phyloP scores from a whole-genome alignment of 2,113 vertebrate species.

The Phylloscopus trochilus region DNA sequence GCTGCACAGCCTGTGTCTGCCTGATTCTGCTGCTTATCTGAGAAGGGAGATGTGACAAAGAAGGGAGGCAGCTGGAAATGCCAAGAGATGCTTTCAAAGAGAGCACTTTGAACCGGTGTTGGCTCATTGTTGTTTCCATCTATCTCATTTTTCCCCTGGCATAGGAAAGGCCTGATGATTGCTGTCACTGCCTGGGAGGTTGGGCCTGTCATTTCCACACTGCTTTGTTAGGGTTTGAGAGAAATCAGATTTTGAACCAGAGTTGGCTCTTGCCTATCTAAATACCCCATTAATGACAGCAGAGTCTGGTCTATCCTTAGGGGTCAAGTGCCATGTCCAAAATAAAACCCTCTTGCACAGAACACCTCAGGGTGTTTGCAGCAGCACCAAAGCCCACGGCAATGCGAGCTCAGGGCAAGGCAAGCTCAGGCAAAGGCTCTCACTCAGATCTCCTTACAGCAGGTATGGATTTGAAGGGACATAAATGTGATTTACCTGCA shows the following conservation, averaged over 20 bases:
- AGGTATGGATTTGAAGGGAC: background rate
- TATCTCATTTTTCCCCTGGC: background rate
- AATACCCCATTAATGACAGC: background rate
- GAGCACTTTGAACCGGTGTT: background rate
- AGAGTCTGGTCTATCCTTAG: background rate
- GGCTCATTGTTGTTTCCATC: background rate
- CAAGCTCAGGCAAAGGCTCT: background rate
- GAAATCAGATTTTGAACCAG: background rate
- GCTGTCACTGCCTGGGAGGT: background rate
- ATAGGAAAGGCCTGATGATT: background rate
- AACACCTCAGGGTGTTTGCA: background rate
- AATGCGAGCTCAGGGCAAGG: background rate
- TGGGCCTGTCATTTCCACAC: background rate
- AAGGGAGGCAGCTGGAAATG: background rate
- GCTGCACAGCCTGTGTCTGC: background rate
- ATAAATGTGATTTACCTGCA: conserved; percentile 19
- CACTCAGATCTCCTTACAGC: background rate
- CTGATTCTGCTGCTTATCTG: background rate
- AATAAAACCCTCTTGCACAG: background rate
- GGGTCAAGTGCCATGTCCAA: background rate
- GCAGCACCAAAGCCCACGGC: rapidly evolving
- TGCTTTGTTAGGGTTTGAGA: background rate
- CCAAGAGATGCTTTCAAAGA: background rate
- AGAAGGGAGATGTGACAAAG: background rate
- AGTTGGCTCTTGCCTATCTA: background rate